Percentiles rank a stretch among this genome's conserved stretches.
phyloP scores from a whole-genome alignment of 92 coral and sea anemone genomes.

The Phenganax marumi region DNA sequence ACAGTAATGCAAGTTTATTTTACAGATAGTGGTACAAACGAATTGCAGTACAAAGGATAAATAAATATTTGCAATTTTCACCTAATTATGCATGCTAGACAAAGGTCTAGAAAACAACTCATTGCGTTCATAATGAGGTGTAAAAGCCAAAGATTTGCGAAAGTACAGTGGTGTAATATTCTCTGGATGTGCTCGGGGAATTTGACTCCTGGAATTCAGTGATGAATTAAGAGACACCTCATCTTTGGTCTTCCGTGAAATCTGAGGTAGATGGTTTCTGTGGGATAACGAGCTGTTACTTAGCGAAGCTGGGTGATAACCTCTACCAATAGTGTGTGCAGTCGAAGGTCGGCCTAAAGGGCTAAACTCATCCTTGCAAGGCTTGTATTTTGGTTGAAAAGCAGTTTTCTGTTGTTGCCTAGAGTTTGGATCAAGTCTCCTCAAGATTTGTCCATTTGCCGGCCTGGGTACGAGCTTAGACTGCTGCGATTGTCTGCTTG shows the following conservation, averaged over 20 bases:
- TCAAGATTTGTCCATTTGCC: conserved; percentile 30
- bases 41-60: background rate
- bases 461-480: conserved; percentile 29
- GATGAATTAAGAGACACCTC: conserved; percentile 68
- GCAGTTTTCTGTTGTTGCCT: background rate
- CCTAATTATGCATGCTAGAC: conserved; percentile 23
- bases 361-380: background rate
- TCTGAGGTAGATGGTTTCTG: conserved; percentile 41
- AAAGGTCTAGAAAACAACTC: conserved; percentile 79
- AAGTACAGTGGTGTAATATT: conserved; percentile 72
- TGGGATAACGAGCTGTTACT: conserved; percentile 45
- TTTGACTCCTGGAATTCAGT: conserved; percentile 68
- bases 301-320: conserved; percentile 25
- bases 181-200: conserved; percentile 49
- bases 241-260: conserved; percentile 35
- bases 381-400: background rate
- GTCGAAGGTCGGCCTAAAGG: conserved; percentile 10
- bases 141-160: conserved; percentile 88
- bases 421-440: conserved; percentile 24
- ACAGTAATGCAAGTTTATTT: too few species aligned
- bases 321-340: conserved; percentile 8
- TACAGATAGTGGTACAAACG: background rate
- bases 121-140: conserved; percentile 74
- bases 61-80: background rate
- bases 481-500: conserved; percentile 33